Evolutionary conservation across 2,888 invertebrate species (phyloP).

Genomic region (Lasius fuliginosus): DNA sequence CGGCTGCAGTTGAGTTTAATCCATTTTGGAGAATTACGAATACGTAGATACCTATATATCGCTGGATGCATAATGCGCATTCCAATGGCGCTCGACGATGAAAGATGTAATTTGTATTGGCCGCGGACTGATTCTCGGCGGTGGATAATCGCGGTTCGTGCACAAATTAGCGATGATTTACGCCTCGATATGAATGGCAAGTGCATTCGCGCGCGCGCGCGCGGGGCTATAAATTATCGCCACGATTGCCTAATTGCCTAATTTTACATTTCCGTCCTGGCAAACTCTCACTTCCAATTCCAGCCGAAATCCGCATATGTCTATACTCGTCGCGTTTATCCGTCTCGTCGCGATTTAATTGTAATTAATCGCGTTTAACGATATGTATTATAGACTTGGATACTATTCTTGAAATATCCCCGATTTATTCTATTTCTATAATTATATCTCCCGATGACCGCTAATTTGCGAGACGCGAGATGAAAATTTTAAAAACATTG

Average conservation of each 20-base stretch:
- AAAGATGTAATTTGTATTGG: constrained; percentile 71
- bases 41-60: not conserved
- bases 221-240: constrained; percentile 75
- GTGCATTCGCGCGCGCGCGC: constrained; percentile 55
- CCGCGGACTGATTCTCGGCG: constrained; percentile 67
- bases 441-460: not conserved
- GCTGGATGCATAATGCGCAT: constrained; percentile 33
- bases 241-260: constrained; percentile 64
- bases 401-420: not conserved
- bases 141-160: constrained; percentile 69
- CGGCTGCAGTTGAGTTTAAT: not conserved
- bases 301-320: not conserved
- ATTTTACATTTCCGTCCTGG: constrained; percentile 38
- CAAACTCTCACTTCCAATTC: not conserved
- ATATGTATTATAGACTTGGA: not conserved
- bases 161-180: constrained; percentile 77
- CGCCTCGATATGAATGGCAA: constrained; percentile 74
- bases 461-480: constrained; percentile 10
- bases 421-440: not conserved
- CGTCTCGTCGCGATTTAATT: not conserved
- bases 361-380: constrained; percentile 1
- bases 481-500: not conserved
- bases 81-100: constrained; percentile 1
- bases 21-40: not conserved
- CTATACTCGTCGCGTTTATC: not conserved